A percentile compares a stretch with the other conserved stretches of the same genome.
phyloP scores from a whole-genome alignment of 2,113 vertebrate genomes.

The Megaceryle maxima region DNA sequence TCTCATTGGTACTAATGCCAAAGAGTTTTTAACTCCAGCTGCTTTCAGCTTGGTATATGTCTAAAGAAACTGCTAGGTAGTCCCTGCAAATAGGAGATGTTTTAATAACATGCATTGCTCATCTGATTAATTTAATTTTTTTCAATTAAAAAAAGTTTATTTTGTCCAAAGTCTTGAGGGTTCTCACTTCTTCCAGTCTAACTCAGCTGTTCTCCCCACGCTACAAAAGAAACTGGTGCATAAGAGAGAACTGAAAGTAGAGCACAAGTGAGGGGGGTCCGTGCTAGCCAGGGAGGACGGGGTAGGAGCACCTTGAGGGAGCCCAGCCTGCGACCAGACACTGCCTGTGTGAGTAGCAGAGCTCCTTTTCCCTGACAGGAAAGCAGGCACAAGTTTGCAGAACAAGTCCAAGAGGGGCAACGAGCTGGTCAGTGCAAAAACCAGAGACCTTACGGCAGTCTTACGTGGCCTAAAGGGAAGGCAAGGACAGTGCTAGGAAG shows the following conservation, averaged over 20 bases:
- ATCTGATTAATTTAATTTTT: neutral
- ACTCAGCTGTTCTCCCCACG: neutral
- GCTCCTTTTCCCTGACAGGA: neutral
- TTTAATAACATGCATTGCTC: neutral
- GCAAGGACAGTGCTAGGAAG: neutral
- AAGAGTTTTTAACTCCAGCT: neutral
- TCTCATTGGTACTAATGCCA: neutral
- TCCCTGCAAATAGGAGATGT: neutral
- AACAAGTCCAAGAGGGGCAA: neutral
- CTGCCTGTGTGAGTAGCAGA: neutral
- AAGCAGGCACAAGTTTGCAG: neutral
- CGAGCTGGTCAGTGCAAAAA: neutral
- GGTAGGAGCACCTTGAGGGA: neutral
- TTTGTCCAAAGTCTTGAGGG: neutral
- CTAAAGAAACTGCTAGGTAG: neutral
- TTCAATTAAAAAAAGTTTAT: neutral
- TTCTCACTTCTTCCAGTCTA: neutral
- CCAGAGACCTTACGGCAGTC: neutral
- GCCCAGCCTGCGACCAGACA: neutral
- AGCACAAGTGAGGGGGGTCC: neutral
- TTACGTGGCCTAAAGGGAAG: neutral
- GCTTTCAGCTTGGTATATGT: neutral
- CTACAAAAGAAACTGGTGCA: neutral
- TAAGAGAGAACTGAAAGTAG: neutral
- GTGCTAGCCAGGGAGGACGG: neutral